phyloP scores from a whole-genome alignment of 1,140 invertebrate species.

The Pseudomyrmex dendroicus region DNA sequence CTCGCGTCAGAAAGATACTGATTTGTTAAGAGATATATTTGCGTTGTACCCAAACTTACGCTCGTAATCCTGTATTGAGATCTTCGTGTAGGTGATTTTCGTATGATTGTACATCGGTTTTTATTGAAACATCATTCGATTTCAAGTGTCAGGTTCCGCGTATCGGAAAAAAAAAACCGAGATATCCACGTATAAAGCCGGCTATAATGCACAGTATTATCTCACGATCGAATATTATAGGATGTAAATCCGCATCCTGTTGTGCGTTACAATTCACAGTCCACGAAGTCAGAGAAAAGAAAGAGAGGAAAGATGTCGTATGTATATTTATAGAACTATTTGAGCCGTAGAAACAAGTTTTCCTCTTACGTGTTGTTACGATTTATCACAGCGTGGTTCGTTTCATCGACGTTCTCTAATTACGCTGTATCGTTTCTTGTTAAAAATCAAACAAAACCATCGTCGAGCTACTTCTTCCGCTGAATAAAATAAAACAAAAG shows the following conservation, averaged over 20 bases:
- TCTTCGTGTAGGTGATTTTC: slow-evolving; percentile 58
- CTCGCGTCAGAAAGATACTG: slow-evolving; percentile 69
- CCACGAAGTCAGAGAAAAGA: neutral
- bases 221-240: slow-evolving; percentile 66
- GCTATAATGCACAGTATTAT: slow-evolving; percentile 74
- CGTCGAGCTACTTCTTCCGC: too few relatives aligned
- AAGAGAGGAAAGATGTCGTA: neutral
- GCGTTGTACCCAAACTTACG: slow-evolving; percentile 76
- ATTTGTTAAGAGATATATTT: slow-evolving; percentile 70
- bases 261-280: slow-evolving; percentile 21
- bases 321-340: slow-evolving; percentile 2
- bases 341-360: slow-evolving; percentile 38
- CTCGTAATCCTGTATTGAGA: slow-evolving; percentile 65
- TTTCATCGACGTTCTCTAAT: too few relatives aligned
- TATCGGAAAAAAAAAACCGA: neutral
- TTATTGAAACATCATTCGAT: slow-evolving; percentile 16
- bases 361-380: slow-evolving; percentile 4
- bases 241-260: slow-evolving; percentile 11
- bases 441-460: too few relatives aligned
- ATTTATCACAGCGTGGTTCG: neutral
- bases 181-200: slow-evolving; percentile 30
- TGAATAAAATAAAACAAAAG: too few relatives aligned
- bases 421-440: too few relatives aligned
- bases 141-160: slow-evolving; percentile 15
- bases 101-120: slow-evolving; percentile 58